phyloP scores from a whole-genome alignment of 2,888 invertebrate species.

The Plebejus melissa region DNA sequence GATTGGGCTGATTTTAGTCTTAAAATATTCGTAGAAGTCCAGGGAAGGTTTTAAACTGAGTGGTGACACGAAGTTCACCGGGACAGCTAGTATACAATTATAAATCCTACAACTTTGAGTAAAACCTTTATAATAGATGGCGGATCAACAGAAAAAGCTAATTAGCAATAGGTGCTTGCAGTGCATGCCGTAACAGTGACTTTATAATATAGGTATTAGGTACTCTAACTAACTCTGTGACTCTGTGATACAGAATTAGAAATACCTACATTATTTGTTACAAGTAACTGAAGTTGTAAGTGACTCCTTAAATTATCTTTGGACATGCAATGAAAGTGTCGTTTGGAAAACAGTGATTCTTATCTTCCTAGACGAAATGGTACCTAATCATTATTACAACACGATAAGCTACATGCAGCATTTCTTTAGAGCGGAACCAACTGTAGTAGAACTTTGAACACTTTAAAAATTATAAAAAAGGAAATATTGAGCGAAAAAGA shows the following conservation, averaged over 20 bases:
- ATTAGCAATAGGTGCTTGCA: neutral
- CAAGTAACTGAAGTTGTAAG: conserved; percentile 3
- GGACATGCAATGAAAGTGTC: conserved; percentile 23
- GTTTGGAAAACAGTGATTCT: conserved; percentile 9
- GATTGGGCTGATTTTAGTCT: no score
- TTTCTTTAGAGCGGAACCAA: neutral
- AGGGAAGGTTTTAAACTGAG: no score
- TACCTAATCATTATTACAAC: neutral
- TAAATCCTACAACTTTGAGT: no score
- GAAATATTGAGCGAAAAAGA: neutral
- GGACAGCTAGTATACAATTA: no score
- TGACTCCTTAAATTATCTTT: conserved; percentile 15
- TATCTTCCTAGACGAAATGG: neutral
- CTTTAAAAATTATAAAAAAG: neutral
- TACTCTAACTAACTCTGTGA: neutral
- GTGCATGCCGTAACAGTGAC: neutral
- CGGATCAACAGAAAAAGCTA: no score
- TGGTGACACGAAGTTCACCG: no score
- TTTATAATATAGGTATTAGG: no score
- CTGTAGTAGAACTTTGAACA: neutral
- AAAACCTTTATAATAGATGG: no score
- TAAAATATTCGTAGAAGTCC: no score
- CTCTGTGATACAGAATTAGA: neutral
- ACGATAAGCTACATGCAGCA: neutral
- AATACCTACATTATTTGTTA: conserved; percentile 16